These are phyloP conservation scores for Propithecus coquereli DNA, from an alignment of 2,113 vertebrate species.

Conservation along the genomic window DNA sequence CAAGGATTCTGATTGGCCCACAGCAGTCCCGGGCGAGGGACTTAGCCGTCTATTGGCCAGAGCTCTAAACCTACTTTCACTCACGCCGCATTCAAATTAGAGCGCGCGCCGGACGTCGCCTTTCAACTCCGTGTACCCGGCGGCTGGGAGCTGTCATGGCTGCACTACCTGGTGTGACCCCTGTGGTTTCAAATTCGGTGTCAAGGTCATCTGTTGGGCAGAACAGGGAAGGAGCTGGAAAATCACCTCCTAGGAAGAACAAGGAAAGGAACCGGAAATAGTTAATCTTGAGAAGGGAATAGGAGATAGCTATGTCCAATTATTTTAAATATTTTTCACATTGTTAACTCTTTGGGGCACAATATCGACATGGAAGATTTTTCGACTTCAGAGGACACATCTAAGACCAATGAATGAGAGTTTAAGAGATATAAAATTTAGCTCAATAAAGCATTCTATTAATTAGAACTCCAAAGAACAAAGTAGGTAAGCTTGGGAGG, in stretches of 20 bases:
- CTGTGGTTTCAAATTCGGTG: background rate
- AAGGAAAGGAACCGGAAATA: background rate
- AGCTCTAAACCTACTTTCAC: background rate
- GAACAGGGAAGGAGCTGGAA: background rate
- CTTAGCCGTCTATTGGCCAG: slow-evolving; percentile 31
- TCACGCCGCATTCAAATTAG: background rate
- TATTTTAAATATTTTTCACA: background rate
- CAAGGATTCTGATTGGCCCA: slow-evolving; percentile 41
- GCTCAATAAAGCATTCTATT: background rate
- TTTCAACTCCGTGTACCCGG: accelerated
- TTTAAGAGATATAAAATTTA: background rate
- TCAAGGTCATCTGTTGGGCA: background rate
- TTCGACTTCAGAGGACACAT: background rate
- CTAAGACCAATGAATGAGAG: background rate
- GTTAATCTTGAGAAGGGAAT: background rate
- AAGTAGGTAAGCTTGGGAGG: background rate
- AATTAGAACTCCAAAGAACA: background rate
- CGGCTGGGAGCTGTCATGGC: accelerated
- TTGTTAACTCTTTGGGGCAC: too few relatives aligned
- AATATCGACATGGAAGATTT: background rate
- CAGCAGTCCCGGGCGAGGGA: too few relatives aligned
- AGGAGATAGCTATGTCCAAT: background rate
- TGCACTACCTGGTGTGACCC: accelerated
- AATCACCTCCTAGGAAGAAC: background rate
- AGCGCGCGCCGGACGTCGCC: background rate